phyloP scores from a whole-genome alignment of 2,113 vertebrate genomes.

The Laterallus jamaicensis region DNA sequence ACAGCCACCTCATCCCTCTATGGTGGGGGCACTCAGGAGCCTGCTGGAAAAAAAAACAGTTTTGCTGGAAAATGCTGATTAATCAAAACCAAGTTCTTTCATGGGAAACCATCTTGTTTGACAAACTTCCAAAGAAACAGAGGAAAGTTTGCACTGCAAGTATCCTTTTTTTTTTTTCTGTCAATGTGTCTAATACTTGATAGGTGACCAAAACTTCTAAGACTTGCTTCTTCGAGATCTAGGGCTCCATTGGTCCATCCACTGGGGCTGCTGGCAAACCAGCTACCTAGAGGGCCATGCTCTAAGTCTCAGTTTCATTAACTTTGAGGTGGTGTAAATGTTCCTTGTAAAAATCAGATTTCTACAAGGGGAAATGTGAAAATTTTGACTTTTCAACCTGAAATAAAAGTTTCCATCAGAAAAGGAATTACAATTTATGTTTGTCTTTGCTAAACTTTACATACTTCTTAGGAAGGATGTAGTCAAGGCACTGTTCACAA shows the following conservation, averaged over 20 bases:
- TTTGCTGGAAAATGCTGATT: slow-evolving; percentile 4
- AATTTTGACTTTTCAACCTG: neutral
- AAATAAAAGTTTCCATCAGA: neutral
- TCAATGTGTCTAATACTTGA: neutral
- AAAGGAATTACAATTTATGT: neutral
- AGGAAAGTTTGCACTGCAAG: neutral
- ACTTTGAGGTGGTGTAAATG: neutral
- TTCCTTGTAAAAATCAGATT: neutral
- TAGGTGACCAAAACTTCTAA: neutral
- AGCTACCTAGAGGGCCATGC: neutral
- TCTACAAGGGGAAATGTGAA: neutral
- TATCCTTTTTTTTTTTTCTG: neutral
- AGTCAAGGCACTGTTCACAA: neutral
- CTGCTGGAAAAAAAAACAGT: neutral
- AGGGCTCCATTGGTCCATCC: neutral
- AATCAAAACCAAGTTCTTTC: neutral
- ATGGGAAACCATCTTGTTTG: neutral
- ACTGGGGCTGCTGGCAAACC: neutral
- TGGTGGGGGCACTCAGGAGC: neutral
- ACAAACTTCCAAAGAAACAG: neutral
- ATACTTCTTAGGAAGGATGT: neutral
- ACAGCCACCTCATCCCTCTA: slow-evolving; percentile 31
- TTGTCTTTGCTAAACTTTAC: neutral
- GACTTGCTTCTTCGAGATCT: neutral
- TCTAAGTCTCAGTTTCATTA: neutral